Percentiles rank a stretch among this genome's conserved stretches.
phyloP scores from a whole-genome alignment of 2,113 vertebrate genomes.

The Otocyon megalotis region DNA sequence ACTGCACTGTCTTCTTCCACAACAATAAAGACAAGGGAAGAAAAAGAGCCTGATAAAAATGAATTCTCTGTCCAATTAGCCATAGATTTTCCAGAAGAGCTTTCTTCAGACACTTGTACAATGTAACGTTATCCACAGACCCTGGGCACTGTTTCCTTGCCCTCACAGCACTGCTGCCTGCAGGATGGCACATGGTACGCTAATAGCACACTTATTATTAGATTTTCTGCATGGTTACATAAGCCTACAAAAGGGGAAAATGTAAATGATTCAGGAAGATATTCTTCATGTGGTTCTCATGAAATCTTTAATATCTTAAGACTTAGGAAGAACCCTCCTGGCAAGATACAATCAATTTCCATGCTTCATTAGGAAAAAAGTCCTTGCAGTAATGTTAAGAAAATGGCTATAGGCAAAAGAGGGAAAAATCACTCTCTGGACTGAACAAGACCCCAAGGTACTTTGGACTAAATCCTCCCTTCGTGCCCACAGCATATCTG shows the following conservation, averaged over 20 bases:
- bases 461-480: conserved; percentile 78
- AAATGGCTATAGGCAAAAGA: conserved; percentile 85
- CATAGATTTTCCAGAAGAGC: conserved; percentile 79
- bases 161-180: conserved; percentile 80
- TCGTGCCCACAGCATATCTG: neutral
- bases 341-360: conserved; percentile 89
- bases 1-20: conserved; percentile 54
- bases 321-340: conserved; percentile 85
- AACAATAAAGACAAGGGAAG: conserved; percentile 60
- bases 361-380: conserved; percentile 86
- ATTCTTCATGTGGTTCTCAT: conserved; percentile 86
- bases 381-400: conserved; percentile 83
- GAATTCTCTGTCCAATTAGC: conserved; percentile 82
- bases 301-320: conserved; percentile 88
- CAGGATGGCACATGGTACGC: conserved; percentile 82
- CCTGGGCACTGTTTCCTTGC: conserved; percentile 76
- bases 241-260: conserved; percentile 87
- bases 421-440: conserved; percentile 71
- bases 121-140: conserved; percentile 49
- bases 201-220: conserved; percentile 90
- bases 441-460: conserved; percentile 68
- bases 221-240: conserved; percentile 92
- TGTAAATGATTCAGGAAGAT: conserved; percentile 90
- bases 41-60: conserved; percentile 62
- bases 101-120: conserved; percentile 78